Evolutionary conservation across 2,113 vertebrate genomes (phyloP), one percentile per base, ranked within the genome.

Genomic region (Penelope pileata): DNA sequence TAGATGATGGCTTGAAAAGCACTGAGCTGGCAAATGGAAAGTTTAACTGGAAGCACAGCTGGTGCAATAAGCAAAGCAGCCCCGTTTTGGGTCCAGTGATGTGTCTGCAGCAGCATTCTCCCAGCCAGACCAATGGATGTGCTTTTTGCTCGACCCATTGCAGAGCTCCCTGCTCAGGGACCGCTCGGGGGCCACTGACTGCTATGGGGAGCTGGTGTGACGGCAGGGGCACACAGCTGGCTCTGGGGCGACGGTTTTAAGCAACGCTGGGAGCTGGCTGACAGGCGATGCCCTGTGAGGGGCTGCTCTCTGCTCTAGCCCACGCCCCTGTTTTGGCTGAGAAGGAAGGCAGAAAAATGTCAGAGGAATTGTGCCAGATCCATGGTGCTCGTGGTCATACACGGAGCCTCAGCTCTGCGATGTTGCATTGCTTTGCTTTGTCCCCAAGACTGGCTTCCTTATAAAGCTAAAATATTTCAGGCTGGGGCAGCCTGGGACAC

Each of bases 381-480:
- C 38, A 45, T 88, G 85, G 67, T n/a, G 38, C 51, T 79, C 7
- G 0, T 66, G 42, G 30, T 76, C 40, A 40, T 40, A 51, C n/a
- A 1, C 6, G 36, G 48, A 82, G 70, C 43, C 48, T 68, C 43
- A 58, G 90, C 74, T 72, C 43, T 22, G 22, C 58, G 62, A 38
- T 30, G 27, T 70, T 85, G 53, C 30, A 5, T 18, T 56, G 82
- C 70, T 85, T 69, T 15, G 1, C 45, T 73, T 56, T 0, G 0
- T 48, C 16, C 9, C n/a, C 15, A 10, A 19, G 53, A 29, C n/a
- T 50, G 53, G 30, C 72, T 94, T 90, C 95, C 82, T 93, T 94
- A 91, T 85, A 90, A 95, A 96, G 90, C 63, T 66, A 73, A 88
- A 95, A 91, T 12, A 27, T 47, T 58, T 63, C 26, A 1, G 76